These are phyloP conservation scores for Potamilus streckersoni DNA, from an alignment of 1,140 invertebrate species.

Conservation along the genomic window DNA sequence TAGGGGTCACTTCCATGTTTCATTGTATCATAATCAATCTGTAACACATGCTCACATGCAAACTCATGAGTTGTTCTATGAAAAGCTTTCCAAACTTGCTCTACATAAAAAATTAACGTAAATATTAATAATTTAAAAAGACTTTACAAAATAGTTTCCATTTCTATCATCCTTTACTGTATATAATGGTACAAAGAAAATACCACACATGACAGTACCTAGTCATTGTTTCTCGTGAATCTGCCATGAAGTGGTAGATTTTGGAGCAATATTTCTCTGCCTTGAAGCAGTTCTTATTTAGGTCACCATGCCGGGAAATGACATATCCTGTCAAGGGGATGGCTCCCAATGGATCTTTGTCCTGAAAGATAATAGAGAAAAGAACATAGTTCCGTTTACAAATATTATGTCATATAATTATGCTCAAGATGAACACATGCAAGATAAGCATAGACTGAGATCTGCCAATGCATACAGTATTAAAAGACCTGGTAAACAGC, in stretches of 20 bases:
- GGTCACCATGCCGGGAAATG: slow-evolving; percentile 76
- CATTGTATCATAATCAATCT: background rate
- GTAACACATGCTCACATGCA: background rate
- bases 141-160: background rate
- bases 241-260: slow-evolving; percentile 84
- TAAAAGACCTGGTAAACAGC: too few species aligned
- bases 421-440: too few species aligned
- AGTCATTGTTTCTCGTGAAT: slow-evolving; percentile 79
- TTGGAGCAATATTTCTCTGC: slow-evolving; percentile 82
- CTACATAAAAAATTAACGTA: background rate
- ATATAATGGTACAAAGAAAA: background rate
- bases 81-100: background rate
- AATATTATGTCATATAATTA: too few species aligned
- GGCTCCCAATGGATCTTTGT: slow-evolving; percentile 85
- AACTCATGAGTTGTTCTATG: background rate
- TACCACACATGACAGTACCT: slow-evolving; percentile 74
- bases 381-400: too few species aligned
- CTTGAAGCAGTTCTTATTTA: slow-evolving; percentile 73
- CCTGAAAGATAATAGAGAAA: slow-evolving; percentile 64
- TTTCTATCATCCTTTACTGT: background rate
- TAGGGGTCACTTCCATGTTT: too few species aligned
- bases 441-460: too few species aligned
- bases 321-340: slow-evolving; percentile 87
- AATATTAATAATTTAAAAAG: background rate
- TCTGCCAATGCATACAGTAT: too few species aligned